Evolutionary conservation across 1,140 invertebrate genomes (phyloP).

Genomic region (Zaprionus tsacasi): DNA sequence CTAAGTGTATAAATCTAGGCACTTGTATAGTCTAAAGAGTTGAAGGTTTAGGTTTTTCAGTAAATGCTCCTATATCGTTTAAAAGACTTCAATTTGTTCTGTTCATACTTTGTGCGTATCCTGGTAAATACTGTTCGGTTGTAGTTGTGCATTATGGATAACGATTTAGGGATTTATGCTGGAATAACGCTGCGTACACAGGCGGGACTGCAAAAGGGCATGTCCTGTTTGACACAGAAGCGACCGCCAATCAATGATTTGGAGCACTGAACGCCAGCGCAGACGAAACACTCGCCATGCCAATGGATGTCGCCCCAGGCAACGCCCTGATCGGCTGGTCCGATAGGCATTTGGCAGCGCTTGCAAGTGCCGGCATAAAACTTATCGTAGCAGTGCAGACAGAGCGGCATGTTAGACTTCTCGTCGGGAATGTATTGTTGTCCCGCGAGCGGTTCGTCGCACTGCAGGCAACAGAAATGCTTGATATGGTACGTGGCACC

Average conservation of each 20-base stretch:
- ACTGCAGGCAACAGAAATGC: constrained; percentile 95
- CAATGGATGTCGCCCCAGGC: constrained; percentile 90
- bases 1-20: constrained; percentile 8
- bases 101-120: constrained; percentile 42
- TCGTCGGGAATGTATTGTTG: constrained; percentile 92
- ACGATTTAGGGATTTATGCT: constrained; percentile 13
- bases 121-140: constrained; percentile 47
- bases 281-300: constrained; percentile 91
- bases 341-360: constrained; percentile 89
- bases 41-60: not conserved
- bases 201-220: constrained; percentile 88
- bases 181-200: constrained; percentile 85
- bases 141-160: not conserved
- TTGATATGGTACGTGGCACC: constrained; percentile 93
- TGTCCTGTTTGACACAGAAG: constrained; percentile 88
- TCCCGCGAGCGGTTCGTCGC: constrained; percentile 91
- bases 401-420: constrained; percentile 90
- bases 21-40: not conserved
- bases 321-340: constrained; percentile 90
- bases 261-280: constrained; percentile 89
- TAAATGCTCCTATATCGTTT: not conserved
- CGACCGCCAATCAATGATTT: constrained; percentile 89
- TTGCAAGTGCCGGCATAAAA: constrained; percentile 91
- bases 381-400: constrained; percentile 91
- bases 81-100: constrained; percentile 1